Evolutionary conservation across 2,797 vertebrate species (phyloP).

Genomic region (Notamacropus eugenii): DNA sequence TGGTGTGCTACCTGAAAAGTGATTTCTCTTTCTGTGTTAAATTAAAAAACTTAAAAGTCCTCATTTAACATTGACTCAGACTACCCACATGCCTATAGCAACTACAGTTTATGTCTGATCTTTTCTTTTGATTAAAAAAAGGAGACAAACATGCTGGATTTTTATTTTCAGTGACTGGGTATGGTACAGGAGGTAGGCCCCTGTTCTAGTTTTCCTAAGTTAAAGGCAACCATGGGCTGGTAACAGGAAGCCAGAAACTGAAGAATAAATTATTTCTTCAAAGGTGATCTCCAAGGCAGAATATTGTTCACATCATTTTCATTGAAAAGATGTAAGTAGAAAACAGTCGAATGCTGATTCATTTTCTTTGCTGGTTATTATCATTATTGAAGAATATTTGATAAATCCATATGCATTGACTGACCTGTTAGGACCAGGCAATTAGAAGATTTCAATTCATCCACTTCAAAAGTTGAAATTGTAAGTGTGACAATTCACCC

Average conservation of each 20-base stretch:
- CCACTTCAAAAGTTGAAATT: constrained; percentile 35
- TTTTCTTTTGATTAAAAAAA: constrained; percentile 9
- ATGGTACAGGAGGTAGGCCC: neutral
- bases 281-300: constrained; percentile 49
- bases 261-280: constrained; percentile 11
- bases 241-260: constrained; percentile 48
- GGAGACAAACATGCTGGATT: constrained; percentile 32
- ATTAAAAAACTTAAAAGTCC: constrained; percentile 50
- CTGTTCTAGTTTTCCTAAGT: neutral
- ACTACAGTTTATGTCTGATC: neutral
- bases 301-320: constrained; percentile 46
- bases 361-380: neutral
- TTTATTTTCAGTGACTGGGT: neutral
- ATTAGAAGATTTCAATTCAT: neutral
- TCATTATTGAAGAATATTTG: constrained; percentile 15
- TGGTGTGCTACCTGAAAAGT: neutral
- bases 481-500: constrained; percentile 2
- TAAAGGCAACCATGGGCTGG: neutral
- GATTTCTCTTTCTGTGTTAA: constrained; percentile 36
- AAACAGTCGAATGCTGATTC: constrained; percentile 26
- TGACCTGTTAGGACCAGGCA: constrained; percentile 64
- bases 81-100: neutral
- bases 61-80: constrained; percentile 14
- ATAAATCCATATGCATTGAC: constrained; percentile 69
- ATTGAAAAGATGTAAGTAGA: constrained; percentile 6